Evolutionary conservation across 1,140 invertebrate species (phyloP), one percentile per base, ranked within the genome.

Genomic region (Eriosoma lanigerum): DNA sequence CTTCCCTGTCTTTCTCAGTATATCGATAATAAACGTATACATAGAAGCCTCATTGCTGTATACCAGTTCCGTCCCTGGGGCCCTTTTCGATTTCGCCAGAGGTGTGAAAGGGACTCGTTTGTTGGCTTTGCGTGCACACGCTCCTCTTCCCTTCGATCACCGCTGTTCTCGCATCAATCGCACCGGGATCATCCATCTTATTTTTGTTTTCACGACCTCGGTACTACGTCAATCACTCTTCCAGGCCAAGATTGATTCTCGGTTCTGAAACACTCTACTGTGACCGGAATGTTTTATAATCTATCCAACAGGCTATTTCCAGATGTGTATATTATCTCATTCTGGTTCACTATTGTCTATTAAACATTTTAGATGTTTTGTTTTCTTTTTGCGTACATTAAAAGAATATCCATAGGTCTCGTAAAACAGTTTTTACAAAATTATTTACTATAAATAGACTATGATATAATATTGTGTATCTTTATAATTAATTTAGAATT

Each of bases 51-150:
- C 12, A 17, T 60, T 26, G 9, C 17, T 9, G 32, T 46, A 58
- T 21, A 68, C 44, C 15, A 48, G n/a, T 60, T 19, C 29, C 44
- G 21, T 48, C 75, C 56, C 75, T 38, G 15, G 75, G 75, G 75
- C 60, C 56, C 54, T 62, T 78, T 72, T 78, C 17, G 38, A 56
- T 78, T 46, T 78, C 24, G 21, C 56, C 44, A 46, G 56, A 62
- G 56, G 75, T 62, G 75, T 62, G 56, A 78, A 78, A 78, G 44
- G 38, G 54, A 62, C 75, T 62, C 75, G 75, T 78, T 78, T 78
- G 75, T 78, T 60, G 56, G 38, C 56, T 60, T 78, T 78, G 38
- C 75, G 54, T 78, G 44, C 54, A 48, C 1, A 17, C 68, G 46
- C 68, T n/a, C 19, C 17, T 2, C 68, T 29, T 12, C 24, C 24